A percentile compares a stretch with the other conserved stretches of the same genome.
phyloP scores from a whole-genome alignment of 1,140 invertebrate genomes.

The Drosophila willistoni region DNA sequence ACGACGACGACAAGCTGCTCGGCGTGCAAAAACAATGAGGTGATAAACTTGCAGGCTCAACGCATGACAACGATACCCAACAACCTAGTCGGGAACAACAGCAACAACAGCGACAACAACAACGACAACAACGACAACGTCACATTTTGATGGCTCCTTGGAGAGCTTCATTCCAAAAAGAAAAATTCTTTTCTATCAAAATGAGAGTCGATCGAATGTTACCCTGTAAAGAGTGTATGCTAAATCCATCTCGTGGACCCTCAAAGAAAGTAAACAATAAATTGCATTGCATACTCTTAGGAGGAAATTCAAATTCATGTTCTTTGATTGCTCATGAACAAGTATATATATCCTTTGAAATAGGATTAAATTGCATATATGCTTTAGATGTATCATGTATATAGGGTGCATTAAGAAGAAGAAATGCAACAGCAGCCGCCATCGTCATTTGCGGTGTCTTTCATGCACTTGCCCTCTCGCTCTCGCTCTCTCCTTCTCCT shows the following conservation, averaged over 20 bases:
- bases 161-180: constrained; percentile 43
- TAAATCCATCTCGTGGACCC: too few species aligned
- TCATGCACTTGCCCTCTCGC: background rate
- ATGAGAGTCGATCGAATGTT: background rate
- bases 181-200: background rate
- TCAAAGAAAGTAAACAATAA: too few species aligned
- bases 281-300: too few species aligned
- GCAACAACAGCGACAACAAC: constrained; percentile 37
- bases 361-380: too few species aligned
- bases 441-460: constrained; percentile 1
- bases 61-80: constrained; percentile 65
- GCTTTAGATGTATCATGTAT: too few species aligned
- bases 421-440: constrained; percentile 43
- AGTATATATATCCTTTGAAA: too few species aligned
- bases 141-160: constrained; percentile 77
- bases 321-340: too few species aligned
- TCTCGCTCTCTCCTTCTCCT: background rate
- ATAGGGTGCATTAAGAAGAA: constrained; percentile 16
- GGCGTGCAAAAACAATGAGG: constrained; percentile 78
- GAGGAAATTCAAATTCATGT: background rate
- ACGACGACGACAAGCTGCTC: constrained; percentile 58
- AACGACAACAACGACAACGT: constrained; percentile 35
- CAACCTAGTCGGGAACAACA: constrained; percentile 32
- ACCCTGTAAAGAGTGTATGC: background rate
- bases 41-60: constrained; percentile 81